Conservation (phyloP, 2,797 vertebrate species). For the Sparus aurata region DNA sequence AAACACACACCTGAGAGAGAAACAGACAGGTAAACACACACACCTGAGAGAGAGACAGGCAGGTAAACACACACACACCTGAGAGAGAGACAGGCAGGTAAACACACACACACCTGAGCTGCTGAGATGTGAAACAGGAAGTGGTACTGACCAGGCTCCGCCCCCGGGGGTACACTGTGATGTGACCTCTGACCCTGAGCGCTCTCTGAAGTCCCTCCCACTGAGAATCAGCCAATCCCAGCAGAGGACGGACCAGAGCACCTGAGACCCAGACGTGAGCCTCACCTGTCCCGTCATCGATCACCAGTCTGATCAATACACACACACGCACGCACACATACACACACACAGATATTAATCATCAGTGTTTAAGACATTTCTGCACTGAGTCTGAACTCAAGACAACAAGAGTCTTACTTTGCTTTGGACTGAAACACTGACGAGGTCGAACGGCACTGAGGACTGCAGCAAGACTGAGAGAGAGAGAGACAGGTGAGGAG, state of each 20-base stretch:
- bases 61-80: too few relatives aligned
- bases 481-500: slow-evolving; percentile 3
- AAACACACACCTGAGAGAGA: neutral
- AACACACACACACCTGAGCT: neutral
- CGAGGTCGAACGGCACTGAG: slow-evolving; percentile 53
- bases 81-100: neutral
- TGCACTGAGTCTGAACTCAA: neutral
- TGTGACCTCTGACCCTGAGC: slow-evolving; percentile 76
- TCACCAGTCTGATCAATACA: slow-evolving; percentile 65
- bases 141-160: slow-evolving; percentile 66
- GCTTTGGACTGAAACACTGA: slow-evolving; percentile 64
- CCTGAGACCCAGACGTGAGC: slow-evolving; percentile 80
- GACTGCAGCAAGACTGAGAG: slow-evolving; percentile 54
- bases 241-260: slow-evolving; percentile 64
- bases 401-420: slow-evolving; percentile 61
- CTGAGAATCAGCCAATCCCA: slow-evolving; percentile 73
- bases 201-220: slow-evolving; percentile 85
- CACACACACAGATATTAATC: too few relatives aligned
- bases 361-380: too few relatives aligned
- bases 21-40: too few relatives aligned
- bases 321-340: neutral
- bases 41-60: too few relatives aligned
- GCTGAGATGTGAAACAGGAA: slow-evolving; percentile 10
- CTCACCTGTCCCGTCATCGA: slow-evolving; percentile 84
- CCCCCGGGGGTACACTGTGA: slow-evolving; percentile 70